phyloP scores from a whole-genome alignment of 2,797 vertebrate genomes.

The Prionace glauca region DNA sequence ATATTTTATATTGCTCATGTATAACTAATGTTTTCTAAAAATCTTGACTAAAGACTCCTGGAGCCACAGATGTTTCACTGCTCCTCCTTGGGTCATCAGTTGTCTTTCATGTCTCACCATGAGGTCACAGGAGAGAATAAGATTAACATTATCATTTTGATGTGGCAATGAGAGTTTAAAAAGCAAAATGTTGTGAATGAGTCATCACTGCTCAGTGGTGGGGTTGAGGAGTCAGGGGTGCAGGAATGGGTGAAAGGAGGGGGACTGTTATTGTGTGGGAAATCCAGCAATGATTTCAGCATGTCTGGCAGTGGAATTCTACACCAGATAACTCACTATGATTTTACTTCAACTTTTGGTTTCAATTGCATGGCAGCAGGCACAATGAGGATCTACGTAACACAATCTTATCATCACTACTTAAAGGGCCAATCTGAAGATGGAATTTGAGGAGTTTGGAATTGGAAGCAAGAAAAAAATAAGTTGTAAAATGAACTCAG shows the following conservation, averaged over 20 bases:
- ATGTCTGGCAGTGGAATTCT: background rate
- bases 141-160: background rate
- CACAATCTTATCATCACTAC: background rate
- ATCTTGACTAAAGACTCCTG: background rate
- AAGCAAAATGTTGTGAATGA: background rate
- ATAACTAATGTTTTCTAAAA: constrained; percentile 1
- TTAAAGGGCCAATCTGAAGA: background rate
- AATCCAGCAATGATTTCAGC: background rate
- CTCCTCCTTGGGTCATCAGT: background rate
- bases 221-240: no score
- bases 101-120: background rate
- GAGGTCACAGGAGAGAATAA: background rate
- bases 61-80: background rate
- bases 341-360: background rate
- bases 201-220: background rate
- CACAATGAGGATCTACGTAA: background rate
- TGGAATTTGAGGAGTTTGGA: background rate
- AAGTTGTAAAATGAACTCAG: background rate
- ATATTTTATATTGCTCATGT: background rate
- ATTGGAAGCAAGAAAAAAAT: background rate
- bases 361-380: background rate
- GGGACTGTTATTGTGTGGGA: background rate
- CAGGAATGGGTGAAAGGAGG: no score
- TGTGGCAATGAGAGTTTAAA: background rate
- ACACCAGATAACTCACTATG: background rate